Base-by-base conservation (phyloP, 2,888 invertebrate species). In the Carcina quercana region DNA sequence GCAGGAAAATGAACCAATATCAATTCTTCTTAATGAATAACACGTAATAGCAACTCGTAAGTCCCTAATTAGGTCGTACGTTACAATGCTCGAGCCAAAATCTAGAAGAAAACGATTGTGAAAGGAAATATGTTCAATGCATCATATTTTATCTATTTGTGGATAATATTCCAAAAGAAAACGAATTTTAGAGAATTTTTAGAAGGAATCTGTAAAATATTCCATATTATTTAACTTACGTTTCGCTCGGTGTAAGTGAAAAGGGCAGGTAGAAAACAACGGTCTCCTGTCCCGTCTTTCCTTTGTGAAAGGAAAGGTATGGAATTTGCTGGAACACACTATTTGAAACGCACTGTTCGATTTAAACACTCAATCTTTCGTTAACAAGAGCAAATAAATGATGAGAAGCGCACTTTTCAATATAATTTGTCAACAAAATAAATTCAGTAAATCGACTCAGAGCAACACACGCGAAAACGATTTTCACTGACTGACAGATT, bases 281-380 rank as follows among this genome's bases (percentile, higher is more conserved):
- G 57, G 59, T 47, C 36, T 47, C 50, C 49, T 51, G 53, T 58
- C 52, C 57, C 49, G 53, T 55, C 47, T 60, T 62, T 73, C 71
- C 76, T 79, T 79, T 78, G 78, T 75, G 69, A 71, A 72, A 70
- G 66, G 30, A 29, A 30, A 17, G 35, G 26, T 25, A 26, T 14
- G 24, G 55, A 60, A 58, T 47, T 53, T 49, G 52, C 48, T 51
- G 49, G 55, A n/a, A 56, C 49, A 52, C 58, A 52, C 48, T 34
- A 22, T 33, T 32, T 15, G 24, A 19, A 35, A 20, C 31, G 32
- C 35, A 47, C 40, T 36, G 28, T 28, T 32, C 13, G 14, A 17
- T 11, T 26, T 24, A 41, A 28, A 6, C 13, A 14, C 8, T 20
- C 10, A 11, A 20, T 28, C 5, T 19, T 30, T 24, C 47, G 45